Percentiles rank a stretch among this genome's conserved stretches.
Conservation (phyloP, 2,113 vertebrate species). For the Kryptolebias marmoratus region DNA sequence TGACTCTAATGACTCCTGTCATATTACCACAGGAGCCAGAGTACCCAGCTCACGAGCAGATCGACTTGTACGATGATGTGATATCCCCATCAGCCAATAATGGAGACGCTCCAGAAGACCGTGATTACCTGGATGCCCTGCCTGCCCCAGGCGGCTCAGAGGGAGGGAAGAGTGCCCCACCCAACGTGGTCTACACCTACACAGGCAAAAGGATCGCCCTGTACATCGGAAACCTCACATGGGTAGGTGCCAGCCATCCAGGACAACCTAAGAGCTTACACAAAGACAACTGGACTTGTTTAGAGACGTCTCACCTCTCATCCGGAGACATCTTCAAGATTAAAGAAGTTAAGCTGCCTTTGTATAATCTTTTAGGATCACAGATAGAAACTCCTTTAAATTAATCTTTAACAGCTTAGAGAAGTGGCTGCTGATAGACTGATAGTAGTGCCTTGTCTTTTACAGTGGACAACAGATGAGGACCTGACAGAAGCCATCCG, state of each 20-base stretch:
- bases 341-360: too few species aligned
- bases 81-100: slow-evolving; percentile 99
- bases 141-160: slow-evolving; percentile 91
- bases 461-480: slow-evolving; percentile 99
- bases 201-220: slow-evolving; percentile 96
- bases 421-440: neutral
- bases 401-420: too few species aligned
- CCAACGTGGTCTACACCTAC: slow-evolving; percentile 95
- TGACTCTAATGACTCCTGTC: neutral
- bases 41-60: slow-evolving; percentile 96
- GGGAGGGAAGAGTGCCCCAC: slow-evolving; percentile 90
- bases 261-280: too few species aligned
- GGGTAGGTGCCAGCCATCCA: slow-evolving; percentile 82
- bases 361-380: too few species aligned
- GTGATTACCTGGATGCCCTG: slow-evolving; percentile 95
- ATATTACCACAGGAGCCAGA: slow-evolving; percentile 88
- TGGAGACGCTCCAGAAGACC: slow-evolving; percentile 96
- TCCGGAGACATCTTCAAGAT: too few species aligned
- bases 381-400: too few species aligned
- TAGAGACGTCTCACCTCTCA: too few species aligned
- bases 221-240: slow-evolving; percentile 97
- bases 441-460: slow-evolving; percentile 27
- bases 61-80: slow-evolving; percentile 98
- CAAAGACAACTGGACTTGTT: too few species aligned
- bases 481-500: slow-evolving; percentile 97